Percentiles rank a stretch among this genome's conserved stretches.
Evolutionary conservation across 2,113 vertebrate genomes (phyloP).

Genomic region (Leucopsar rothschildi): DNA sequence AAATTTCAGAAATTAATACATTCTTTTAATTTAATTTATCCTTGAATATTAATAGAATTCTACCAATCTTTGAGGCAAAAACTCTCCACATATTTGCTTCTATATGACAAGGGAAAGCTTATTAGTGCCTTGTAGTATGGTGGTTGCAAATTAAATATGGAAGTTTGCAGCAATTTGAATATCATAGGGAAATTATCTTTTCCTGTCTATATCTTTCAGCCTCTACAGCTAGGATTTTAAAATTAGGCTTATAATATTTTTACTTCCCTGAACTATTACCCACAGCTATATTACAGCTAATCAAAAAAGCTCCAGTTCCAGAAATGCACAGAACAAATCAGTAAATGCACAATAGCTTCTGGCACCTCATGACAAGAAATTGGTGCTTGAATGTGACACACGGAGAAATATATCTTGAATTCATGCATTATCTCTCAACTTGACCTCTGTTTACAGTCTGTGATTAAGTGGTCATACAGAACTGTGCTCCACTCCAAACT

Average conservation of each 20-base stretch:
- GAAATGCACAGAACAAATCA: constrained; percentile 48
- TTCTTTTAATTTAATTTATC: constrained; percentile 71
- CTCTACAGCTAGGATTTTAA: constrained; percentile 25
- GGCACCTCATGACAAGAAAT: constrained; percentile 45
- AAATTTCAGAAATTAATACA: constrained; percentile 59
- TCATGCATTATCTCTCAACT: constrained; percentile 39
- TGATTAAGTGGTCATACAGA: constrained; percentile 47
- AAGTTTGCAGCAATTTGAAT: constrained; percentile 67
- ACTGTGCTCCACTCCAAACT: neutral
- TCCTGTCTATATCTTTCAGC: constrained; percentile 63
- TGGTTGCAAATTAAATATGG: constrained; percentile 66
- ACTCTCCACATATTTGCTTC: constrained; percentile 50
- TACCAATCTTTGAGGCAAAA: constrained; percentile 55
- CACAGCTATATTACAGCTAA: constrained; percentile 11
- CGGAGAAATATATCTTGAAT: constrained; percentile 53
- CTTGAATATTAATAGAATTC: constrained; percentile 72
- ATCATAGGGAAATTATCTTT: constrained; percentile 69
- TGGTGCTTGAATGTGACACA: constrained; percentile 36
- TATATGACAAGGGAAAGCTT: constrained; percentile 64
- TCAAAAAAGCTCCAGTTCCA: constrained; percentile 46
- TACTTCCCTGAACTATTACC: neutral
- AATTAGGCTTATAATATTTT: constrained; percentile 8
- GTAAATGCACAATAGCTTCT: constrained; percentile 1
- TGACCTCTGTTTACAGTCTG: constrained; percentile 67
- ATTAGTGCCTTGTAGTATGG: constrained; percentile 65